Percentiles rank a stretch among this genome's conserved stretches.
Conservation (phyloP, 2,113 vertebrate species). For the Esox niger region DNA sequence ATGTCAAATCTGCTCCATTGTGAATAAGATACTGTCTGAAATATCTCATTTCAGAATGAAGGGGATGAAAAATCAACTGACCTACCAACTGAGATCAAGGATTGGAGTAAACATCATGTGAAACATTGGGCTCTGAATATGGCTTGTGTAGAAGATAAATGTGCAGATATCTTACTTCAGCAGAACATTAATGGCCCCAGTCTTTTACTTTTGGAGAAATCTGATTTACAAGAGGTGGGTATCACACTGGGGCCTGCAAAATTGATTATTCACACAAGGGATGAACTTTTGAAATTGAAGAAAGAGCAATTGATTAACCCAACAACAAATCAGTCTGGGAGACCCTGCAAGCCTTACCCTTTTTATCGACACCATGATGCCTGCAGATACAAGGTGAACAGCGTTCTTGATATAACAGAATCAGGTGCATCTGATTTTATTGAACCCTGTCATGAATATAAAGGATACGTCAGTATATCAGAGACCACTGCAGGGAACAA, state of each 20-base stretch:
- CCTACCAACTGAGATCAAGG: constrained; percentile 44
- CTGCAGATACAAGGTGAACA: constrained; percentile 49
- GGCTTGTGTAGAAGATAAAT: constrained; percentile 30
- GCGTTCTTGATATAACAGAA: constrained; percentile 58
- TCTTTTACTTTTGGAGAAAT: constrained; percentile 46
- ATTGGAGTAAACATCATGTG: constrained; percentile 61
- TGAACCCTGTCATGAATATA: constrained; percentile 72
- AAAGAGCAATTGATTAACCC: constrained; percentile 15
- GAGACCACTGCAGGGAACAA: constrained; percentile 20
- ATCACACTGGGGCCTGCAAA: constrained; percentile 56
- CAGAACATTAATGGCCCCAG: constrained; percentile 48
- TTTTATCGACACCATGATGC: constrained; percentile 55
- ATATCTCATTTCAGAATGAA: constrained; percentile 25
- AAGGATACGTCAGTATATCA: constrained; percentile 52
- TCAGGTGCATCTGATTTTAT: constrained; percentile 56
- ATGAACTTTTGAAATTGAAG: constrained; percentile 44
- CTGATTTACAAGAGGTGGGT: constrained; percentile 24
- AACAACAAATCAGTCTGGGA: constrained; percentile 10
- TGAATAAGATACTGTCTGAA: not conserved
- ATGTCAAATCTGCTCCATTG: no score
- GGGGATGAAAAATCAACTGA: constrained; percentile 7
- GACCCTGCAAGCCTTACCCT: constrained; percentile 59
- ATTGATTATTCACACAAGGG: constrained; percentile 49
- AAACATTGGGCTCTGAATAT: constrained; percentile 47
- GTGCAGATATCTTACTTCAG: constrained; percentile 46